These are phyloP conservation scores for Conger conger DNA, from an alignment of 2,113 vertebrate species.

Conservation along the genomic window DNA sequence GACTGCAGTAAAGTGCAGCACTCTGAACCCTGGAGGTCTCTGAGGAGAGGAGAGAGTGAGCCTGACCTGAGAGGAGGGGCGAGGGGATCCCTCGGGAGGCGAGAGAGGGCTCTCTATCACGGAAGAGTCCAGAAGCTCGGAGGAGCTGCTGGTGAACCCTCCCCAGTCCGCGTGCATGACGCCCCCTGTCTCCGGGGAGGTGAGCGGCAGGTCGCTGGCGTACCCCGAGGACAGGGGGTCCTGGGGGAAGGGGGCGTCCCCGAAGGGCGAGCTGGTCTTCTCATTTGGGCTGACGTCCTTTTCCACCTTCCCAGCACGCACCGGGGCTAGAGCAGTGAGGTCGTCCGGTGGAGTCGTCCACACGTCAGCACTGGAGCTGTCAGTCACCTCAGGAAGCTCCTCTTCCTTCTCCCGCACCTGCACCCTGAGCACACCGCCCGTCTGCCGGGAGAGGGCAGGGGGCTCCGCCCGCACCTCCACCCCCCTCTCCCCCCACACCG, in stretches of 20 bases:
- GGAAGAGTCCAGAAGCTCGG: constrained; percentile 66
- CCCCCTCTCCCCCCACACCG: constrained; percentile 57
- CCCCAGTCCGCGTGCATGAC: constrained; percentile 67
- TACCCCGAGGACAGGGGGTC: constrained; percentile 68
- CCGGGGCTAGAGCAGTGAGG: too few relatives aligned
- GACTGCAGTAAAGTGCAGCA: not conserved
- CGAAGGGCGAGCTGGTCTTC: constrained; percentile 17
- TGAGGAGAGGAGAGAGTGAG: constrained; percentile 2
- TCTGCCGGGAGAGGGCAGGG: constrained; percentile 34
- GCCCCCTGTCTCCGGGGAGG: constrained; percentile 67
- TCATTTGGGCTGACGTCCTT: constrained; percentile 22
- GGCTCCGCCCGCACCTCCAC: constrained; percentile 55
- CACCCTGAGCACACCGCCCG: constrained; percentile 50
- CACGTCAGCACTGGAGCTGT: not conserved
- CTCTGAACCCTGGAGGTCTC: not conserved
- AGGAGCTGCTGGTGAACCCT: constrained; percentile 63
- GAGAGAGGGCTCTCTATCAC: constrained; percentile 63
- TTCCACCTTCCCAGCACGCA: not conserved
- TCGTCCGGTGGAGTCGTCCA: not conserved
- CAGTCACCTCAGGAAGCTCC: not conserved
- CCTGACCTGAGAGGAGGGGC: constrained; percentile 63
- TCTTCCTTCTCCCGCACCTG: constrained; percentile 36
- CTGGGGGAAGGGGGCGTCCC: constrained; percentile 39
- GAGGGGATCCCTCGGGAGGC: constrained; percentile 42
- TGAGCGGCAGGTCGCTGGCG: constrained; percentile 68